phyloP scores from a whole-genome alignment of 2,113 vertebrate genomes.

The Eonycteris spelaea region DNA sequence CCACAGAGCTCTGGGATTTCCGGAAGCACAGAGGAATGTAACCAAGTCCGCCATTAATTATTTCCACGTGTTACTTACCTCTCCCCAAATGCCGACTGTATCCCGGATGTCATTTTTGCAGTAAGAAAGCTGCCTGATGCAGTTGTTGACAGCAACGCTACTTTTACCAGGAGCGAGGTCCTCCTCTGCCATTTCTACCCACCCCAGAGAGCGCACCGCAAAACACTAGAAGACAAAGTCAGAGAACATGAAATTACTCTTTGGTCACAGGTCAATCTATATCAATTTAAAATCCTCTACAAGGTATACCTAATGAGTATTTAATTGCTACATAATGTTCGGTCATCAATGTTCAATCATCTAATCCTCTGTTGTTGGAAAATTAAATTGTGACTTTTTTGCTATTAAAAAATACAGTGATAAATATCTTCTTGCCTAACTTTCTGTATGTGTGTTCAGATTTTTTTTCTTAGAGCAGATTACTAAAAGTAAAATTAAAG shows the following conservation, averaged over 20 bases:
- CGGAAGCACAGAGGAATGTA: accelerated
- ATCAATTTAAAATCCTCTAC: accelerated
- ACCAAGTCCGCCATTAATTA: accelerated
- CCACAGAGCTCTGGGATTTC: accelerated
- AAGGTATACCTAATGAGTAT: accelerated
- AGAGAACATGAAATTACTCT: background rate
- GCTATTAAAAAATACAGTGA: background rate
- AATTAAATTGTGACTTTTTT: background rate
- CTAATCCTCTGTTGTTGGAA: accelerated
- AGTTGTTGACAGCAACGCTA: constrained; percentile 94
- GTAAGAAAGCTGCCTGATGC: constrained; percentile 97
- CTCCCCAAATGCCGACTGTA: constrained; percentile 96
- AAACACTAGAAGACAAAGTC: constrained; percentile 86
- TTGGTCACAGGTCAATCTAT: accelerated
- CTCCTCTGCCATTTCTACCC: constrained; percentile 97
- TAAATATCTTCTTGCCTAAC: background rate
- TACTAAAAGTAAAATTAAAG: background rate
- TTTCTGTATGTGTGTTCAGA: background rate
- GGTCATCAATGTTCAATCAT: background rate
- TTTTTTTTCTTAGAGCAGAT: background rate
- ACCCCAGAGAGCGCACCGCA: constrained; percentile 94
- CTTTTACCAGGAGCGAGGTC: constrained; percentile 94
- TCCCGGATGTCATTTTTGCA: constrained; percentile 98
- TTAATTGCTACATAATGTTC: too few relatives aligned
- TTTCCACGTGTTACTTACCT: constrained; percentile 82